Percentiles rank a stretch among this genome's conserved stretches.
These are phyloP conservation scores for Sarcophaga subvicina DNA, from an alignment of 2,888 invertebrate genomes.

Conservation along the genomic window DNA sequence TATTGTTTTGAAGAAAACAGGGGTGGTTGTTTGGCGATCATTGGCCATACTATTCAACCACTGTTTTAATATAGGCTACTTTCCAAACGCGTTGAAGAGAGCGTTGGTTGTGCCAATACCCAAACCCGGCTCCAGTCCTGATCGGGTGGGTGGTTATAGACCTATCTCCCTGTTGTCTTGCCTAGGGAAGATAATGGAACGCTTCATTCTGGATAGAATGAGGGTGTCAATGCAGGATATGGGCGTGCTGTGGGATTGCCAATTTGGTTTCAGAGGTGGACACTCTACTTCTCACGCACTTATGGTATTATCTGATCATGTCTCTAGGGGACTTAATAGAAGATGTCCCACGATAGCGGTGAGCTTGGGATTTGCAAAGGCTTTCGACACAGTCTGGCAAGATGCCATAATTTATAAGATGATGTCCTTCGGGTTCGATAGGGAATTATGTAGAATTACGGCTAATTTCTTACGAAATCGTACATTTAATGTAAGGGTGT, in stretches of 20 bases:
- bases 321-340: neutral
- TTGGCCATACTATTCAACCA: conserved; percentile 3
- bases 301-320: neutral
- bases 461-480: too few species aligned
- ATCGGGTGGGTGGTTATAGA: too few species aligned
- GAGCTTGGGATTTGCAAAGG: too few species aligned
- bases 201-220: too few species aligned
- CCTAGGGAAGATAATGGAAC: too few species aligned
- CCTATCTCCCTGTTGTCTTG: too few species aligned
- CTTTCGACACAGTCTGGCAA: too few species aligned
- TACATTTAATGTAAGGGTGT: neutral
- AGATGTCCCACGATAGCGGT: neutral
- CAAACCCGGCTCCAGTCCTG: neutral
- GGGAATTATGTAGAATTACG: neutral
- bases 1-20: neutral
- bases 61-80: conserved; percentile 32
- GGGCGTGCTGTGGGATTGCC: too few species aligned
- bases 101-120: neutral
- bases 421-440: conserved; percentile 4
- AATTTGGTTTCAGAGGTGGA: too few species aligned
- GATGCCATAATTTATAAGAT: neutral
- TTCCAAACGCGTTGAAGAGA: neutral
- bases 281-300: neutral
- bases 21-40: neutral
- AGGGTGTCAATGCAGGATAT: too few species aligned